A percentile compares a stretch with the other conserved stretches of the same genome.
These are phyloP conservation scores for Nematopogon swammerdamellus DNA, from an alignment of 2,888 invertebrate genomes.

Conservation along the genomic window DNA sequence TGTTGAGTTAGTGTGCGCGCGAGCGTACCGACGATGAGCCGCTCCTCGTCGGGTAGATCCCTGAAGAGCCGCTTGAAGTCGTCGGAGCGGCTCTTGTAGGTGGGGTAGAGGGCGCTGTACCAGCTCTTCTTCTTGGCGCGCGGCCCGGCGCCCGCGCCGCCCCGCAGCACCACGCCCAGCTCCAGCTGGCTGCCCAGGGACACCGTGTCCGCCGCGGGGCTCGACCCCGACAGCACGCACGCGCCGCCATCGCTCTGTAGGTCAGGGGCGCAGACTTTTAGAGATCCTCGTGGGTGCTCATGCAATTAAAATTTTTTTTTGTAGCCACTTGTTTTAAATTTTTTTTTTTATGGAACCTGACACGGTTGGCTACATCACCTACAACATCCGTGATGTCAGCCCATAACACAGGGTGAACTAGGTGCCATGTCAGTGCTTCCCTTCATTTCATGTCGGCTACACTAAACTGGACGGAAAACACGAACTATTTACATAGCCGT, in stretches of 20 bases:
- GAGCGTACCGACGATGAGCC: slow-evolving; percentile 94
- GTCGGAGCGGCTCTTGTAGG: slow-evolving; percentile 89
- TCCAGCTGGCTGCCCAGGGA: not conserved
- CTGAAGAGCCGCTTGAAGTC: slow-evolving; percentile 92
- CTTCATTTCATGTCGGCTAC: too few relatives aligned
- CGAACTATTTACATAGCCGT: too few relatives aligned
- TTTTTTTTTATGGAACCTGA: not conserved
- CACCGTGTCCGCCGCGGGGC: not conserved
- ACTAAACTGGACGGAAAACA: too few relatives aligned
- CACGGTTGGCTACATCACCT: too few relatives aligned
- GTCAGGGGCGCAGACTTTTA: too few relatives aligned
- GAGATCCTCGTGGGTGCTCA: too few relatives aligned
- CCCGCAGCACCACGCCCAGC: slow-evolving; percentile 12
- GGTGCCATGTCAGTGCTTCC: too few relatives aligned
- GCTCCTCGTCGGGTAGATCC: slow-evolving; percentile 85
- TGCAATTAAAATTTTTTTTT: too few relatives aligned
- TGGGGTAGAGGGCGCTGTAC: slow-evolving; percentile 85
- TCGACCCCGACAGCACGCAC: not conserved
- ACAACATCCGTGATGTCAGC: too few relatives aligned
- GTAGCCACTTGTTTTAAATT: not conserved
- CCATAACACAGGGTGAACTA: too few relatives aligned
- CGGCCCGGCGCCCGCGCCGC: slow-evolving; percentile 14
- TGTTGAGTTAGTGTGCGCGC: too few relatives aligned
- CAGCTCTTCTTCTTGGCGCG: slow-evolving; percentile 78
- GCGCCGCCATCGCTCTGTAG: not conserved